These are phyloP conservation scores for Procambarus virginalis DNA, from an alignment of 1,140 invertebrate genomes.

Conservation along the genomic window DNA sequence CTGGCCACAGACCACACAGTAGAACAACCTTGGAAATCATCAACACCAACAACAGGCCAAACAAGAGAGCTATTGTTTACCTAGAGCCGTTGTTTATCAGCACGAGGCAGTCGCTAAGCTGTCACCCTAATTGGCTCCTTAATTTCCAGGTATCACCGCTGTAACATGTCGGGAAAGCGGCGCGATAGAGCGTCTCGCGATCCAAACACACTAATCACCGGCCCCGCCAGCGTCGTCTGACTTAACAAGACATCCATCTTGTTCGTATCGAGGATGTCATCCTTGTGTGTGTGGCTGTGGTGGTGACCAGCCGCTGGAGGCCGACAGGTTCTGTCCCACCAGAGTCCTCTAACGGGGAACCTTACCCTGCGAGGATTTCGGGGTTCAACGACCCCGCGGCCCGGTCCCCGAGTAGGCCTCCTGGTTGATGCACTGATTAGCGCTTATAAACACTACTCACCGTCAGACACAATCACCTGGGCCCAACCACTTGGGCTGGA, in stretches of 20 bases:
- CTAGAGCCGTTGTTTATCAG: slow-evolving; percentile 26
- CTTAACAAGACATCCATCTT: slow-evolving; percentile 28
- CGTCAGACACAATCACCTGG: too few species aligned
- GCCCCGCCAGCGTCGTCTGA: background rate
- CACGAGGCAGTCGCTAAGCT: slow-evolving; percentile 14
- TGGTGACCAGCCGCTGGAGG: background rate
- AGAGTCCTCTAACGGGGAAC: background rate
- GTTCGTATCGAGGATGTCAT: slow-evolving; percentile 32
- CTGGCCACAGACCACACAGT: too few species aligned
- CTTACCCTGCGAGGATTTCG: too few species aligned
- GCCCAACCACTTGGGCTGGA: too few species aligned
- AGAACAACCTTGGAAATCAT: too few species aligned
- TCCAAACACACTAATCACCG: slow-evolving; percentile 26
- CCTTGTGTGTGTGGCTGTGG: background rate
- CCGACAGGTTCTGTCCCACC: background rate
- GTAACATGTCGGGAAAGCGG: slow-evolving; percentile 42
- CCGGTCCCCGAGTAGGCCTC: too few species aligned
- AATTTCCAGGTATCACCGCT: slow-evolving; percentile 53
- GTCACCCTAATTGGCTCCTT: slow-evolving; percentile 55
- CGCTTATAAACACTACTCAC: too few species aligned
- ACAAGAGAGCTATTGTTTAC: too few species aligned
- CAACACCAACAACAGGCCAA: too few species aligned
- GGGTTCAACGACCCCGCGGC: too few species aligned
- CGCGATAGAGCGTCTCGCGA: slow-evolving; percentile 1
- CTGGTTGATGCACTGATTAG: too few species aligned